phyloP scores from a whole-genome alignment of 1,140 invertebrate species.

The Drosophila guanche region DNA sequence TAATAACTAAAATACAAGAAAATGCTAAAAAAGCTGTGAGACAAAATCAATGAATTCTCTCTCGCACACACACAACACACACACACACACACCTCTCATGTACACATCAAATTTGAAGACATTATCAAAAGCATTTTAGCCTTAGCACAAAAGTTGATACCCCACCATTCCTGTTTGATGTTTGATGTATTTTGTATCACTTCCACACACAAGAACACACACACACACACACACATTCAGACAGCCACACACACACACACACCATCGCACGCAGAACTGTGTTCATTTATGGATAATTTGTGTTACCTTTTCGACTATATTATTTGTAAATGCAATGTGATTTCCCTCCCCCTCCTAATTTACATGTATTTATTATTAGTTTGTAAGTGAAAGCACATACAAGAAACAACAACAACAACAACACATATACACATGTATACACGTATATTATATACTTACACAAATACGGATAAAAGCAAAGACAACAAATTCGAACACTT shows the following conservation, averaged over 20 bases:
- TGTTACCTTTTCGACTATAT: conserved; percentile 49
- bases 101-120: conserved; percentile 48
- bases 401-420: conserved; percentile 12
- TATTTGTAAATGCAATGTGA: conserved; percentile 77
- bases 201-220: conserved; percentile 33
- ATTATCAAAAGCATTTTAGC: conserved; percentile 73
- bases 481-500: conserved; percentile 10
- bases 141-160: conserved; percentile 78
- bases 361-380: conserved; percentile 30
- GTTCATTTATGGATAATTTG: conserved; percentile 65
- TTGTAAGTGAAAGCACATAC: conserved; percentile 48
- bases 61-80: conserved; percentile 28
- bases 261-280: conserved; percentile 69
- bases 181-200: conserved; percentile 45
- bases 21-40: conserved; percentile 46
- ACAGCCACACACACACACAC: no score
- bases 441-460: conserved; percentile 29
- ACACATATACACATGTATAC: conserved; percentile 22
- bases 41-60: conserved; percentile 52
- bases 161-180: conserved; percentile 79
- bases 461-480: conserved; percentile 11
- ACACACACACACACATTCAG: conserved; percentile 33
- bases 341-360: conserved; percentile 30
- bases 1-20: conserved; percentile 42
- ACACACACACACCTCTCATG: conserved; percentile 11